Evolutionary conservation across 2,797 vertebrate genomes (phyloP), one percentile per base, ranked within the genome.

Genomic region (Apogon hyalosoma): DNA sequence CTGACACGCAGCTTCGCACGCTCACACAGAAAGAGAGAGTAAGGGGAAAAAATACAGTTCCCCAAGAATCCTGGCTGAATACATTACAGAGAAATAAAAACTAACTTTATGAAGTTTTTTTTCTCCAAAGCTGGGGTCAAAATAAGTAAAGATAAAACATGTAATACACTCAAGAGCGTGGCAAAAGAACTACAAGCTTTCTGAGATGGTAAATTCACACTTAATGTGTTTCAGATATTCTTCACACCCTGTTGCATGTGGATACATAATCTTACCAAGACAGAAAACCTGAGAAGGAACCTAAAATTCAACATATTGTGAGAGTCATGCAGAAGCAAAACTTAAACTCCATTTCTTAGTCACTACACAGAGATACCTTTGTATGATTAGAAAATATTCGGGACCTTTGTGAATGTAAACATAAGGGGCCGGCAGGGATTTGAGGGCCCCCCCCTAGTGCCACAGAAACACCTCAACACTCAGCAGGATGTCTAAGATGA

Each of bases 1-100:
- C 91, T 94, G 91, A 94, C 91, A 88, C 77, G 50, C 86, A 87
- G 86, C 88, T 89, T 77, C 45, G 69, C 82, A 82, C 50, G 48
- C 80, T 83, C 71, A 77, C 66, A 84, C 68, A 82, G 69, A 88
- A 73, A 71, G 60, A 63, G 64, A 80, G 66, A 72, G 67, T 62
- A 72, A 77, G 46, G 42, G 67, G 54, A 52, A 63, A 41, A 81
- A 75, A 84, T 66, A 82, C 73, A 77, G 83, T 87, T 90, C 82
- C 88, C 79, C 72, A 82, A 91, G 88, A 91, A 90, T 91, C 85
- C 80, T 88, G 74, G 77, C 84, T 86, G 87, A 92, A 93, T 91
- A 87, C 66, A 92, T 93, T 91, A 90, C 63, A 42, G 77, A 69
- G 67, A 85, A 84, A 91, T 85, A 87, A 87, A 88, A 91, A 87